phyloP scores from a whole-genome alignment of 2,797 vertebrate genomes.

The Propithecus deckenii region DNA sequence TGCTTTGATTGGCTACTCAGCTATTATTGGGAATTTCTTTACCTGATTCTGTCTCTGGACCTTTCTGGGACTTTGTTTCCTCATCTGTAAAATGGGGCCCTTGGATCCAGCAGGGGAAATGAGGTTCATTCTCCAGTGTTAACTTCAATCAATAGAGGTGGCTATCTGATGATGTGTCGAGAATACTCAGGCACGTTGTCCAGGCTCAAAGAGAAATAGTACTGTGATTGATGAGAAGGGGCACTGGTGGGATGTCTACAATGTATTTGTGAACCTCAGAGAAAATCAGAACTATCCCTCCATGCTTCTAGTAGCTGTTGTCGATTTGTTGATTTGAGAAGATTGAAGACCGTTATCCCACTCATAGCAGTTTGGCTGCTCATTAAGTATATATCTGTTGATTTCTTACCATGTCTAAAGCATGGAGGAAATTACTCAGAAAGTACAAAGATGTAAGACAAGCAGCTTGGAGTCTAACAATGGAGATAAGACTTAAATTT shows the following conservation, averaged over 20 bases:
- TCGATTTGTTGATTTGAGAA: not conserved
- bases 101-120: not conserved
- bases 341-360: not conserved
- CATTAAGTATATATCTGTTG: not conserved
- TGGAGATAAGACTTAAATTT: not conserved
- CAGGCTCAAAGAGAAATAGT: not conserved
- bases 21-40: not conserved
- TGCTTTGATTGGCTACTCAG: not conserved
- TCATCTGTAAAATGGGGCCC: not conserved
- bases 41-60: not conserved
- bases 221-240: not conserved
- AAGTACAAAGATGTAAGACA: not conserved
- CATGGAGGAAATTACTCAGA: not conserved
- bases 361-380: not conserved
- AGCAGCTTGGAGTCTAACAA: not conserved
- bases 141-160: not conserved
- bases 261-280: not conserved
- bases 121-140: not conserved
- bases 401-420: not conserved
- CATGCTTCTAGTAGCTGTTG: not conserved
- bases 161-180: not conserved
- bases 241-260: not conserved
- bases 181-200: not conserved
- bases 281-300: not conserved
- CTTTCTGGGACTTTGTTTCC: not conserved